Base-by-base conservation (phyloP, 1,140 invertebrate species). In the Triops cancriformis region DNA sequence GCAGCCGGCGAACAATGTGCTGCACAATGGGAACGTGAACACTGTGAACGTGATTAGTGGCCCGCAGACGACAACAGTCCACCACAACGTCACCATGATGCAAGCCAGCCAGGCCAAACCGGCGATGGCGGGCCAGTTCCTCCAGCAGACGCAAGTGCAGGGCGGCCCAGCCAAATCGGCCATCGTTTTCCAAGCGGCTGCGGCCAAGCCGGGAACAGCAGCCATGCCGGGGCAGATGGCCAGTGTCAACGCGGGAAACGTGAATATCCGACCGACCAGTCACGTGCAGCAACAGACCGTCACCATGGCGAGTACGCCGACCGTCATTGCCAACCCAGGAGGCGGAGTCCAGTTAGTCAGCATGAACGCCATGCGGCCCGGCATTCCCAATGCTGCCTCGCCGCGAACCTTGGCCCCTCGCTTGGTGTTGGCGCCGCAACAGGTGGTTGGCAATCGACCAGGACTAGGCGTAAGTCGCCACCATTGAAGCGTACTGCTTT, bases 401-500 rank as follows among this genome's bases (percentile, higher is more conserved):
- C 80, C 74, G 76, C 78, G 76, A 76, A 89, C 89, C 73, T 88
- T 92, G 43, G 88, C 91, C 28, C 88, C 91, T 18, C 88, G 93
- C 79, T 90, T 95, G 79, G 91, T 95, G 79, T 91, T 94, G 81
- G 90, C 90, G 80, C 88, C 90, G 82, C 89, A 89, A 77, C 93
- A 94, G 83, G 90, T 95, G 85, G 90, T 94, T 80, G 91, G 91
- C 78, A 87, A 91, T 27, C 87, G 94, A 83, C 90, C 92, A 79
- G 91, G 92, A 81, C 88, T 89, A 82, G 90, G 90, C 84, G 92
- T 93, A 89, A 80, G 88, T 95, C 83, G 91, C 95, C 89, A 81
- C 77, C 26, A 73, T 78, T 41, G 41, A 74, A 42, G 31, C 42
- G 73, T 27, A 5, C 14, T 64, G 51, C 18, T 6, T 0, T 9